Evolutionary conservation across 2,888 invertebrate genomes (phyloP).

Genomic region (Lasioglossum calceatum): DNA sequence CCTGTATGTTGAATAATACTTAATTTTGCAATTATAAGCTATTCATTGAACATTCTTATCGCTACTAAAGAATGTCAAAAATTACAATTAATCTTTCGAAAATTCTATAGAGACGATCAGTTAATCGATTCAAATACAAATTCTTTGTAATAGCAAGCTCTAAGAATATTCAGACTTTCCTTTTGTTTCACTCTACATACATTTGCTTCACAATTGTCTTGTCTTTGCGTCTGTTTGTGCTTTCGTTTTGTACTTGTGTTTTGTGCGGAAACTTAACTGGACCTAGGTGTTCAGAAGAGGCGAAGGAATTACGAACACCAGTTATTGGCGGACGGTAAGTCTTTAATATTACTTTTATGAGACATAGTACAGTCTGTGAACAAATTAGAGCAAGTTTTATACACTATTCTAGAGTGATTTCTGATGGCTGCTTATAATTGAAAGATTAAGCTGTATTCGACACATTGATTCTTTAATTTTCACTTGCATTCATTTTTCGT

Average conservation of each 20-base stretch:
- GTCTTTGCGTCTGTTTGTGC: constrained; percentile 24
- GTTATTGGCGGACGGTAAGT: constrained; percentile 14
- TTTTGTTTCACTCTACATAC: background rate
- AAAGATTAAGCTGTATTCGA: background rate
- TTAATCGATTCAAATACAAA: background rate
- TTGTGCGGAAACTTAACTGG: constrained; percentile 14
- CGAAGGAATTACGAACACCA: constrained; percentile 12
- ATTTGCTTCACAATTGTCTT: constrained; percentile 25
- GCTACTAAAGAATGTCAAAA: background rate
- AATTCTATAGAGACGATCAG: background rate
- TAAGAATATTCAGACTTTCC: constrained; percentile 8
- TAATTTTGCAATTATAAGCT: constrained; percentile 4
- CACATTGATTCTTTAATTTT: background rate
- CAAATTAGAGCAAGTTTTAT: background rate
- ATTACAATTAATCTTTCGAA: background rate
- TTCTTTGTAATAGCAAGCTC: background rate
- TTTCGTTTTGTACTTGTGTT: constrained; percentile 33
- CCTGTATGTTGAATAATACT: background rate
- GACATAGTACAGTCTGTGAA: constrained; percentile 9
- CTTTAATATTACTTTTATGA: constrained; percentile 8
- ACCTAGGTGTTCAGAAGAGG: constrained; percentile 12
- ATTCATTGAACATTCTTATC: background rate
- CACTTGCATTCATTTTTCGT: background rate
- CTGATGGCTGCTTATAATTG: background rate
- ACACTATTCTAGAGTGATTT: background rate